A percentile compares a stretch with the other conserved stretches of the same genome.
These are phyloP conservation scores for Vulpes lagopus DNA, from an alignment of 2,113 vertebrate genomes.

Conservation along the genomic window DNA sequence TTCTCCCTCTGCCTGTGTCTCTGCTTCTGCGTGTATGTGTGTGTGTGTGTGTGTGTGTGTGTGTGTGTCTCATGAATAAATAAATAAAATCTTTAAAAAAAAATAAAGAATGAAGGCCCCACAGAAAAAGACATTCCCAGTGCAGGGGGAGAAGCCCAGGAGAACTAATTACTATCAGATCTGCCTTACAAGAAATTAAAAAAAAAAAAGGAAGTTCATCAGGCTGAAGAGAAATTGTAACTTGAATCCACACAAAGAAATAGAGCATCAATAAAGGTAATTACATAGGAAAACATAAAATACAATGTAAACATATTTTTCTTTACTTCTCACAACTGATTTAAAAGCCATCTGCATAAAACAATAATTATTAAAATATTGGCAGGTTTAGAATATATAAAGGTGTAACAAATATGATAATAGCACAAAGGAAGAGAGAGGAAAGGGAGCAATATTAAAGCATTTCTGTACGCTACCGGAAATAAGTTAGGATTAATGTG, in stretches of 20 bases:
- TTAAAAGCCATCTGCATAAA: conserved; percentile 3
- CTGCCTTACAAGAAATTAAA: background rate
- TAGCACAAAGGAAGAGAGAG: background rate
- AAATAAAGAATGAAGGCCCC: background rate
- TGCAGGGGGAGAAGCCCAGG: background rate
- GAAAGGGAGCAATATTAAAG: background rate
- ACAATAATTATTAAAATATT: conserved; percentile 22
- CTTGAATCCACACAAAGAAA: background rate
- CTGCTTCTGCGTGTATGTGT: too few species aligned
- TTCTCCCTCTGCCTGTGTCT: too few species aligned
- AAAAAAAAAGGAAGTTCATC: background rate
- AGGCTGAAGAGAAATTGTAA: conserved; percentile 30
- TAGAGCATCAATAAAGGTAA: background rate
- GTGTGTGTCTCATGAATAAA: too few species aligned
- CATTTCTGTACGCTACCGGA: background rate
- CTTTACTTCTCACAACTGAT: background rate
- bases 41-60: too few species aligned
- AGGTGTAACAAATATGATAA: background rate
- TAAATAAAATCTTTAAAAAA: background rate
- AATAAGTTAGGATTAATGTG: conserved; percentile 35
- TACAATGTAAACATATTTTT: conserved; percentile 10
- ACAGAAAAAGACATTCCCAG: background rate
- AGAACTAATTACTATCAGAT: background rate
- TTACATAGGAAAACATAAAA: conserved; percentile 38
- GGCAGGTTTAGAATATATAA: conserved; percentile 17